Evolutionary conservation across 2,113 vertebrate genomes (phyloP), one percentile per base, ranked within the genome.

Genomic region (Xyrauchen texanus): DNA sequence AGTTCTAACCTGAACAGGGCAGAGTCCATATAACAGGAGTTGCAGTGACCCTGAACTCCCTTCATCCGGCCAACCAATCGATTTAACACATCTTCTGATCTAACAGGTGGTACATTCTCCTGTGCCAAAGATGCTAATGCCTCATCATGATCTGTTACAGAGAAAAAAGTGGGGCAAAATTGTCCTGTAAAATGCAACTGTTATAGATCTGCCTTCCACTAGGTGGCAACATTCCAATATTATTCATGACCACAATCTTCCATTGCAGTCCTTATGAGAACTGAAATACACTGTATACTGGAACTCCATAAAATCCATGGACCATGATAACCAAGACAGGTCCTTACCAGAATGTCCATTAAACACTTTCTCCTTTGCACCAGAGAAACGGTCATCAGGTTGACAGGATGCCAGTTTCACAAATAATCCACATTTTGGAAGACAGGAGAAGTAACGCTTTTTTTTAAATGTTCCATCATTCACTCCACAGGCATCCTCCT

Each of bases 1-100:
- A 10, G 7, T 42, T 6, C 87, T 66, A 34, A 96, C 96, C 96
- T 94, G 87, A 97, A 96, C 42, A 97, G 94, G 46, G 95, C 88
- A 3, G 93, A 90, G 0, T 97, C 96, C 95, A 97, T 96, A 81
- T 97, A 97, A 88, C 96, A 97, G 83, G 96, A 97, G 90, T 97
- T 97, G 16, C 93, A 94, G 78, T 96, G 95, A 8, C 96, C 96
- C 76, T 97, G 96, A 81, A 97, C 94, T 1, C 96, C 96, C 70
- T 86, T 94, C 94, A 95, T 96, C 10, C 70, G 81, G 4, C 95
- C 96, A 62, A 66, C 79, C 76, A 97, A 87, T 51, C 94, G 65
- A 6, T 11, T 65, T 16, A 86, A 82, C 0, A 95, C 93, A 57
- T 89, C 85, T 58, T 94, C 92, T 0, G 90, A 79, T 62, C 76